Evolutionary conservation across 2,113 vertebrate species (phyloP), one percentile per base, ranked within the genome.

Genomic region (Saccopteryx bilineata): DNA sequence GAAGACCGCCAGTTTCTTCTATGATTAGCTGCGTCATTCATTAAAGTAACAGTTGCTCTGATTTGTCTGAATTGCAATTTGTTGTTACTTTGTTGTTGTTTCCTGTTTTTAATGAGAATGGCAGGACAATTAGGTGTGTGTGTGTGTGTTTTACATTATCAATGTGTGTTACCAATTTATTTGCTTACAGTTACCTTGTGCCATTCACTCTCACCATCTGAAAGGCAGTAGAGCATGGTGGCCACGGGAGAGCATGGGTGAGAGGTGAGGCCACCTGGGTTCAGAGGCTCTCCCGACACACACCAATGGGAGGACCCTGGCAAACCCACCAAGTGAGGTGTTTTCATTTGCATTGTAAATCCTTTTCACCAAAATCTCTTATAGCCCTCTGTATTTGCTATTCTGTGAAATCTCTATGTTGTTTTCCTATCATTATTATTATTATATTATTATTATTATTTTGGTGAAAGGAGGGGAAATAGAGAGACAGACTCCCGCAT

Each of bases 21-120:
- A 39, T 39, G 39, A 39, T 63, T 15, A 83, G 17, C 8, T 10
- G 8, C 50, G 21, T 31, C 18, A 26, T 46, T 46, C 33, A 46
- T 2, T 18, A 50, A 90, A 46, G 39, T 19, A 23, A 46, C 15
- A 18, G 3, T 1, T 26, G 86, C 52, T 46, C 18, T 87, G 76
- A 39, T 65, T 72, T 50, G 2, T 60, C 52, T 48, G 82, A 66
- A 26, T 46, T 84, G 60, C 7, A 12, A 63, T 74, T 90, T 90
- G 17, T 94, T 87, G 12, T 58, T 21, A 2, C 28, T 19, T 61
- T 66, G 18, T 46, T 86, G n/a, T 56, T 39, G 5, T 69, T 79
- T 58, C 12, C 23, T 33, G 18, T 61, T 85, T 90, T 79, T 54
- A 82, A 68, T 63, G 15, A 74, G 65, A 93, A 80, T 68, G 31